Base-by-base conservation (phyloP, 2,797 vertebrate species). In the Poecilia wingei region DNA sequence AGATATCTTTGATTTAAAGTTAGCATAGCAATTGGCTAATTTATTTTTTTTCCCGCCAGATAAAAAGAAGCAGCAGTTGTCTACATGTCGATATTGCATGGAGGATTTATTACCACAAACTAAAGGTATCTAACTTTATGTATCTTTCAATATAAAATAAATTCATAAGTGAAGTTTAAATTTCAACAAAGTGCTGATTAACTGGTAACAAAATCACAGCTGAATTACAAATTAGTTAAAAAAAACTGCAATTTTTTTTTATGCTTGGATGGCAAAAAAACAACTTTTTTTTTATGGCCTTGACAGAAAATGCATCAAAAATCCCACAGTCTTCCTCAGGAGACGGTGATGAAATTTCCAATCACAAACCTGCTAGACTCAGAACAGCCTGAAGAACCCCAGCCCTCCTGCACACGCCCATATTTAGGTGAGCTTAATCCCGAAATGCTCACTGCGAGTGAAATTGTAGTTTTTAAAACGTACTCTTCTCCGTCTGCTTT, bases 1-100 rank as follows among this genome's bases (percentile, higher is more conserved):
- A 66, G 28, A 28, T n/a, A 39, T 12, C 7, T 79, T 75, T 55
- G 20, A 57, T 22, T 51, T 55, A 8, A 77, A 77, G 2, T 1
- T 16, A 14, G 14, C 2, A 25, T 5, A 1, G 25, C 8, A 8
- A 20, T 61, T 6, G 13, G 0, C 3, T 14, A 22, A 9, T 10
- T 68, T 68, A n/a, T 70, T n/a, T 6, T 39, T 57, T 39, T 76
- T 8, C 55, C 77, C 31, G 8, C 7, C 84, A 95, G 94, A 86
- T 74, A 77, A 82, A 14, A 59, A 77, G 90, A n/a, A 85, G 83
- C 86, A 80, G 77, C 86, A 80, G 77, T 13, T 81, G 90, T 16
- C 59, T 86, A 79, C 94, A 94, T n/a, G 91, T 92, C 70, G 31
- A 70, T 71, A 94, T 94, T 1, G 93, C 93, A 0, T 93, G 93